phyloP scores from a whole-genome alignment of 2,113 vertebrate genomes.

The Lophochroa leadbeateri region DNA sequence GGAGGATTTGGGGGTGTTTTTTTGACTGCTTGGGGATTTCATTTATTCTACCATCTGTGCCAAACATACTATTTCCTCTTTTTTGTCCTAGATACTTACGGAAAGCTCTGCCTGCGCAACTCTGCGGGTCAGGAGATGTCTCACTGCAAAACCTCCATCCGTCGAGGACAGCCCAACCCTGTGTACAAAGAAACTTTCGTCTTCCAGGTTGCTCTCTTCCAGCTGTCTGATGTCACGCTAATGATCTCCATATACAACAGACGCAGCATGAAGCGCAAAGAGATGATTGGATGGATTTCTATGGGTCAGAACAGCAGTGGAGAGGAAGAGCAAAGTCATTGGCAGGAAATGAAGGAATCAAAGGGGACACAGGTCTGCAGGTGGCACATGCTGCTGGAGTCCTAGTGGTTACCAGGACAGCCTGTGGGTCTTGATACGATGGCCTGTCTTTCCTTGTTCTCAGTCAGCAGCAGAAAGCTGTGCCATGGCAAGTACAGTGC shows the following conservation, averaged over 20 bases:
- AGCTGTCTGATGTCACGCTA: conserved; percentile 93
- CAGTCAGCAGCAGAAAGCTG: not conserved
- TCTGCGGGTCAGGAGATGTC: conserved; percentile 93
- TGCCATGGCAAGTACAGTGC: not conserved
- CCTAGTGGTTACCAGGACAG: conserved; percentile 65
- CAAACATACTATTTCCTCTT: not conserved
- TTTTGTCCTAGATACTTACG: conserved; percentile 85
- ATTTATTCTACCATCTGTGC: not conserved
- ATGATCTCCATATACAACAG: conserved; percentile 92
- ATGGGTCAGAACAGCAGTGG: conserved; percentile 94
- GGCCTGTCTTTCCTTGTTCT: not conserved
- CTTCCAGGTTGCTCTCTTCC: conserved; percentile 97
- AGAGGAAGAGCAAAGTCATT: conserved; percentile 90
- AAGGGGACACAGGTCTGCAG: conserved; percentile 88
- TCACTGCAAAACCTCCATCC: conserved; percentile 92
- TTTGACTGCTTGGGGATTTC: not conserved
- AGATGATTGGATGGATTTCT: conserved; percentile 96
- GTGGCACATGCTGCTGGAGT: conserved; percentile 91
- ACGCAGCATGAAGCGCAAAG: conserved; percentile 93
- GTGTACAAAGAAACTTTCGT: conserved; percentile 97
- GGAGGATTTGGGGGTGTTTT: not conserved
- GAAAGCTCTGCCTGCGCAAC: conserved; percentile 91
- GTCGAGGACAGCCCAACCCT: conserved; percentile 92
- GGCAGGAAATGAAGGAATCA: conserved; percentile 92
- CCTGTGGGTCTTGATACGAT: not conserved